phyloP scores from a whole-genome alignment of 1,140 invertebrate species.

The Drosophila watanabei region DNA sequence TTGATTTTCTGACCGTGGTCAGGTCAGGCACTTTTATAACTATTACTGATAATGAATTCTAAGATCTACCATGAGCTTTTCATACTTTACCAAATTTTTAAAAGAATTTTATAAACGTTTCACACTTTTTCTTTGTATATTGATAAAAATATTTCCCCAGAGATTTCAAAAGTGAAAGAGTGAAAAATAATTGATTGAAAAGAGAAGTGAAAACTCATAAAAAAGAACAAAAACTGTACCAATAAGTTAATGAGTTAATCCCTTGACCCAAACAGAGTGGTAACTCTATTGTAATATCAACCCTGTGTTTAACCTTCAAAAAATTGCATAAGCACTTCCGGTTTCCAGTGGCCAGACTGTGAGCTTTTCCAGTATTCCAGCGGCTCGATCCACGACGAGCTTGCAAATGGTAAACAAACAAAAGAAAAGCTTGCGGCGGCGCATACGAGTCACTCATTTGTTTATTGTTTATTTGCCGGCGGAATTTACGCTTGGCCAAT shows the following conservation, averaged over 20 bases:
- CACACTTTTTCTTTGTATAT: neutral
- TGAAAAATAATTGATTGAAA: too few species aligned
- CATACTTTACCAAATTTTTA: too few species aligned
- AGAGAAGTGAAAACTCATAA: neutral
- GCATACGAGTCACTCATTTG: neutral
- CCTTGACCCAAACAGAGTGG: too few species aligned
- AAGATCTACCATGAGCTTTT: too few species aligned
- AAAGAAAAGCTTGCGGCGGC: conserved; percentile 18
- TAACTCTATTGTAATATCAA: neutral
- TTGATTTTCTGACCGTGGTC: too few species aligned
- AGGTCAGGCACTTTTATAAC: too few species aligned
- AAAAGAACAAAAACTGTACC: neutral
- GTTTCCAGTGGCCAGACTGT: conserved; percentile 4
- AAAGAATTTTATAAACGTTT: neutral
- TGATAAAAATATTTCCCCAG: neutral
- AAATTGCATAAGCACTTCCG: conserved; percentile 58
- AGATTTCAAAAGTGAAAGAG: neutral
- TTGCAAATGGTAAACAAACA: conserved; percentile 76
- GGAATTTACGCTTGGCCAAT: conserved; percentile 77
- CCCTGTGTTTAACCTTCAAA: conserved; percentile 47
- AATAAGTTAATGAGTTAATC: too few species aligned
- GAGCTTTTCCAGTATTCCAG: conserved; percentile 35
- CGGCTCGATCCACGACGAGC: conserved; percentile 7
- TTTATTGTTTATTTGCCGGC: conserved; percentile 32
- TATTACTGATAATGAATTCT: too few species aligned